Evolutionary conservation across 1,140 invertebrate species (phyloP).

Genomic region (Bombus sylvicola): DNA sequence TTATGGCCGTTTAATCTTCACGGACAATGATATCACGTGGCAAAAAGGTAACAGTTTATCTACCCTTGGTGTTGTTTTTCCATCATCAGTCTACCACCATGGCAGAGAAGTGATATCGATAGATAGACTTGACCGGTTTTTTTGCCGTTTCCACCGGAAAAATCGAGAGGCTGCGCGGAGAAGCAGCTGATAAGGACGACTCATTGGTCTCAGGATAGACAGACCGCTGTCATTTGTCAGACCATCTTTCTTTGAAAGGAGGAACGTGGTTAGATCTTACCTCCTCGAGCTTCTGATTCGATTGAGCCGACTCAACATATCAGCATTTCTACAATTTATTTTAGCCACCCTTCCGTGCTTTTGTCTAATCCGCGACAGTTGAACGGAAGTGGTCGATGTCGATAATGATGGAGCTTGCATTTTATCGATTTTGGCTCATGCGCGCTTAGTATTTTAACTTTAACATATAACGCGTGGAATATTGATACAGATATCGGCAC

Average conservation of each 20-base stretch:
- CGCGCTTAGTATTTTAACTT: no score
- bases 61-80: slow-evolving; percentile 70
- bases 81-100: slow-evolving; percentile 74
- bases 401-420: no score
- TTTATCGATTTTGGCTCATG: neutral
- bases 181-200: slow-evolving; percentile 69
- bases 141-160: slow-evolving; percentile 55
- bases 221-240: slow-evolving; percentile 74
- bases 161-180: slow-evolving; percentile 59
- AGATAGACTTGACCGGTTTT: slow-evolving; percentile 65
- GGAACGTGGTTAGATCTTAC: slow-evolving; percentile 45
- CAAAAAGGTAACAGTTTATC: slow-evolving; percentile 69
- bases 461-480: no score
- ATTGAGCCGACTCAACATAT: slow-evolving; percentile 45
- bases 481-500: no score
- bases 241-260: slow-evolving; percentile 41
- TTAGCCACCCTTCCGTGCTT: neutral
- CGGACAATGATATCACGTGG: slow-evolving; percentile 55
- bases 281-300: slow-evolving; percentile 44
- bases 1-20: slow-evolving; percentile 65
- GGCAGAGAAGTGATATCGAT: slow-evolving; percentile 70
- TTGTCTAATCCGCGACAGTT: neutral
- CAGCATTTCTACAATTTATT: slow-evolving; percentile 47
- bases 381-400: no score
- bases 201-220: slow-evolving; percentile 72